Base-by-base conservation (phyloP, 2,888 invertebrate species). In the Caenorhabditis macrosperma region DNA sequence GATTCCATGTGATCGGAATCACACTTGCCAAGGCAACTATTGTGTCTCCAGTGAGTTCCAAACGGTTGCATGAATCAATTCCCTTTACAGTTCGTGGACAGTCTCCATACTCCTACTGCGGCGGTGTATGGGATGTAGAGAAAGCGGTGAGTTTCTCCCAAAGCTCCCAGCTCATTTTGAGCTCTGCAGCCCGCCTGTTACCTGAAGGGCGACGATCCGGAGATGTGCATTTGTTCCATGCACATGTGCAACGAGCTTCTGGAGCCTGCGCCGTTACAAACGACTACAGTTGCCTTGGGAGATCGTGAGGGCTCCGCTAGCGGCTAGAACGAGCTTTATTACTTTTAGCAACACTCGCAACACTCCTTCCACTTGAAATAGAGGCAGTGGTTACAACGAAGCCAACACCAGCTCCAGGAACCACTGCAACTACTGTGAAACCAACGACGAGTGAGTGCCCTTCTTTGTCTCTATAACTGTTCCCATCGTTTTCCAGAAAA, bases 201-300 rank as follows among this genome's bases (percentile, higher is more conserved):
- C 59, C 59, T 69, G 24, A 61, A 72, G 20, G 64, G 55, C 1
- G 63, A 60, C 9, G 55, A 71, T 3, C 71, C 72, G 9, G 75
- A 81, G 30, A 67, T 28, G 20, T 84, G 84, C 46, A 66, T 79
- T 7, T 84, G 84, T 60, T 72, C 82, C 6, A 79, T 69, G 46
- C 77, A 82, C 26, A 81, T 84, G 81, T 84, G 84, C 66, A 84
- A 84, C 35, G 68, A 33, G 15, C 71, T 82, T 0, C 54, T 81
- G 10, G 78, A 78, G 1, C 78, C 84, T 0, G 81, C 71, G 5
- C 66, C 72, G 6, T 10, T 75, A 12, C 22, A 44, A 38, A 72
- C 72, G 0, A 69, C 60, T 4, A 67, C 72, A 12, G 30, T 10
- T n/a, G 26, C 67, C 0, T 1, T 57, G 2, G 30, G 54, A 35